Evolutionary conservation across 2,797 vertebrate genomes (phyloP), one percentile per base, ranked within the genome.

Genomic region (Choloepus didactylus): DNA sequence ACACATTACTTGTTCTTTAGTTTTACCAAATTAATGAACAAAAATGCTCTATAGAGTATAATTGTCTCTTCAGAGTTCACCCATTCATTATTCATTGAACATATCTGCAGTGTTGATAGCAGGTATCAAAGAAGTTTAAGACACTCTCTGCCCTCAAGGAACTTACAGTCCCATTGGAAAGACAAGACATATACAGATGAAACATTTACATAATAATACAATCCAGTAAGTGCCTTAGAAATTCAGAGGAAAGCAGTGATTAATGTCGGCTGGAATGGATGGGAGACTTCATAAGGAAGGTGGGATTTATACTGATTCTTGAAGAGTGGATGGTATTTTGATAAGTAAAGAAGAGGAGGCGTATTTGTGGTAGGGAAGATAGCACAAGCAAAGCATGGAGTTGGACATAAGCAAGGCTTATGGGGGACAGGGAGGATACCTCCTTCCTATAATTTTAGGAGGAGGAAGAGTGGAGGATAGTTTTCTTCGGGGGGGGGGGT

Each of bases 101-200:
- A 82, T 84, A 92, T 64, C 76, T 92, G 35, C 69, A 97, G 85
- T 94, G 70, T 88, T 91, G 91, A 54, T 97, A 95, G 88, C 82
- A 88, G 67, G 51, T 95, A 80, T 95, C 92, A 92, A 87, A 91
- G 92, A 96, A 97, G 86, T 95, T 92, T 96, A 96, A 96, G 95
- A 93, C 82, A 95, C 31, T 94, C 54, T 91, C 87, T 93, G 41
- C 76, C 73, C n/a, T 87, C 87, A 90, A 93, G 92, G 86, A 96
- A 73, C n/a, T 94, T 91, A 94, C 14, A 95, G 0, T 96, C 66
- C 95, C 89, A 80, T 84, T 97, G 93, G 92, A 95, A 97, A 93
- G 83, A 96, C 69, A 92, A 96, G 89, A 88, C 46, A 96, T 12
- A 95, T 21, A 92, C 44, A 97, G 94, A 95, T 56, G 85, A 95